A percentile compares a stretch with the other conserved stretches of the same genome.
These are phyloP conservation scores for Dasyprocta punctata DNA, from an alignment of 2,113 vertebrate species.

Conservation along the genomic window DNA sequence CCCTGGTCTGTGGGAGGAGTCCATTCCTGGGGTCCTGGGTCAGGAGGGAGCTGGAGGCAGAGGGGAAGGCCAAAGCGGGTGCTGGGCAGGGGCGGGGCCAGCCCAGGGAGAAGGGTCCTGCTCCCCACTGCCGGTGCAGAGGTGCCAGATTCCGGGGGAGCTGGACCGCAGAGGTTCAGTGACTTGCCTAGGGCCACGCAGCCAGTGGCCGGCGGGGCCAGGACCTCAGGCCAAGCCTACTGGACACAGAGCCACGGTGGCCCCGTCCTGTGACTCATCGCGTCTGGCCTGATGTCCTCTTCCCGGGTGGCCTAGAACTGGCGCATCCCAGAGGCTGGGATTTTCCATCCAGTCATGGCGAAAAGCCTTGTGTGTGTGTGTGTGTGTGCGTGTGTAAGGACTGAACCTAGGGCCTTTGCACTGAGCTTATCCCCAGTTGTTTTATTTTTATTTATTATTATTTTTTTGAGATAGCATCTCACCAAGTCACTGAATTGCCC, in stretches of 20 bases:
- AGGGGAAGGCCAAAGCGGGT: neutral
- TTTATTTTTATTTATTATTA: too few species aligned
- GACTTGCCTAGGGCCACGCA: neutral
- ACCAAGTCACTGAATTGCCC: neutral
- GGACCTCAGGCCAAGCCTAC: neutral
- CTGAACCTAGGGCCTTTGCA: neutral
- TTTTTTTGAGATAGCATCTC: neutral
- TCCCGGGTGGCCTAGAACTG: neutral
- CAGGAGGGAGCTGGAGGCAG: neutral
- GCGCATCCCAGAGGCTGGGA: constrained; percentile 32
- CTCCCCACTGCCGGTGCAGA: neutral
- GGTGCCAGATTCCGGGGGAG: neutral
- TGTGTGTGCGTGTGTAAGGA: neutral
- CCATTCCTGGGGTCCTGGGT: neutral
- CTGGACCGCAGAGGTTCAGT: neutral
- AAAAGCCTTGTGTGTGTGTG: neutral
- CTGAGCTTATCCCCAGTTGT: neutral
- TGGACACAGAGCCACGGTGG: neutral
- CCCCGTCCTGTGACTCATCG: neutral
- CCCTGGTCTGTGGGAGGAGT: neutral
- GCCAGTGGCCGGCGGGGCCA: neutral
- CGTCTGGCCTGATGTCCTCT: neutral
- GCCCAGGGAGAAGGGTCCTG: neutral
- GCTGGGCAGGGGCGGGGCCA: neutral
- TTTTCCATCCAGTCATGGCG: neutral